Evolutionary conservation across 2,888 invertebrate genomes (phyloP).

Genomic region (Andrena flavipes): DNA sequence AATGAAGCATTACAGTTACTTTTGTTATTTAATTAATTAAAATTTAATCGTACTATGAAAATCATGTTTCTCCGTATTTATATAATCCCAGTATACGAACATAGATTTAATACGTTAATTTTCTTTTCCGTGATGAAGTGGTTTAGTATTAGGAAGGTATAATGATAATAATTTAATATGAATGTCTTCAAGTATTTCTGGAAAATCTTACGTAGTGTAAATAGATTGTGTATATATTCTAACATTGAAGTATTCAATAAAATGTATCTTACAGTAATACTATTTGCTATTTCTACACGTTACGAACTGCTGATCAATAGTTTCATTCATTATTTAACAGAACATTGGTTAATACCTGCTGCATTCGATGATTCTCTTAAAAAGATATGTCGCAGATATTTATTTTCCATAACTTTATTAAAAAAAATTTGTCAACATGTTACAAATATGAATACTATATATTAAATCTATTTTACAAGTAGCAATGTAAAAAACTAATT

Average conservation of each 20-base stretch:
- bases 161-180: conserved; percentile 51
- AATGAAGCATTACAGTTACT: conserved; percentile 16
- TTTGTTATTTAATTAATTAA: conserved; percentile 47
- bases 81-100: conserved; percentile 40
- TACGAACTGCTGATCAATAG: neutral
- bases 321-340: neutral
- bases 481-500: neutral
- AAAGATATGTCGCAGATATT: no score
- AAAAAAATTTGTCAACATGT: no score
- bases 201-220: conserved; percentile 65
- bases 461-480: no score
- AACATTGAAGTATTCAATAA: conserved; percentile 61
- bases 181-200: conserved; percentile 41
- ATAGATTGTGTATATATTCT: conserved; percentile 67
- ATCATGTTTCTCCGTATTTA: conserved; percentile 43
- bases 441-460: no score
- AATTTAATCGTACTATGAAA: conserved; percentile 19
- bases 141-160: conserved; percentile 26
- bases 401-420: no score
- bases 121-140: conserved; percentile 48
- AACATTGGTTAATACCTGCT: neutral
- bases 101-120: conserved; percentile 44
- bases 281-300: conserved; percentile 21
- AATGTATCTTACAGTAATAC: conserved; percentile 48
- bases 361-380: no score